Conservation (phyloP, 1,140 invertebrate species). For the Drosophila leontia region DNA sequence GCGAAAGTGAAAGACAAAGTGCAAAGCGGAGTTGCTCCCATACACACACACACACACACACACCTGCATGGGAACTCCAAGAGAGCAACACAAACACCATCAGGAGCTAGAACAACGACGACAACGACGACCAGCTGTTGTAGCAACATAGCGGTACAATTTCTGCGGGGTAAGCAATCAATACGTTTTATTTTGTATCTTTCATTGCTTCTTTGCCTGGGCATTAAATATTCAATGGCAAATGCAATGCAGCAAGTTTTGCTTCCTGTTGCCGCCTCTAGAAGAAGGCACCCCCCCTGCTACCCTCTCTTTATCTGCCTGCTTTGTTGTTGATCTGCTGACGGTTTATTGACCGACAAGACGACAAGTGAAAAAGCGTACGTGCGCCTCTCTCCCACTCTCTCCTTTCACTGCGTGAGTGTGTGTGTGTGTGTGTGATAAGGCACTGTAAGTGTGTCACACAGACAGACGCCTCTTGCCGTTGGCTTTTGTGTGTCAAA, state of each 20-base stretch:
- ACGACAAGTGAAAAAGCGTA: conserved; percentile 37
- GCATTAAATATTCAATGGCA: conserved; percentile 21
- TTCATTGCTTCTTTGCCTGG: neutral
- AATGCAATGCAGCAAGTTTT: conserved; percentile 19
- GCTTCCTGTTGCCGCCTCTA: conserved; percentile 15
- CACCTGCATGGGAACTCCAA: conserved; percentile 3
- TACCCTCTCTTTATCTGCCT: conserved; percentile 12
- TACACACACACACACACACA: neutral
- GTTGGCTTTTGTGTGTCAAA: conserved; percentile 39
- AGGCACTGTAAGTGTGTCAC: conserved; percentile 46
- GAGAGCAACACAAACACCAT: conserved; percentile 14
- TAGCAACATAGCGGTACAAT: conserved; percentile 12
- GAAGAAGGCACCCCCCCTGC: neutral
- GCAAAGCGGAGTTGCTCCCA: conserved; percentile 1
- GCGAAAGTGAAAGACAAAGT: conserved; percentile 14
- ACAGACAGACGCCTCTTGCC: conserved; percentile 31
- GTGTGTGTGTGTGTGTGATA: conserved; percentile 12
- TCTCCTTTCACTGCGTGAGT: neutral
- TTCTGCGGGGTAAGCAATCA: conserved; percentile 15
- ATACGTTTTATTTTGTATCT: conserved; percentile 18
- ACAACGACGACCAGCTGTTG: conserved; percentile 17
- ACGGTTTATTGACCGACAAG: conserved; percentile 60
- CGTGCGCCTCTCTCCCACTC: conserved; percentile 18
- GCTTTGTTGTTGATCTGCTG: conserved; percentile 44
- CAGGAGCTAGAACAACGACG: conserved; percentile 7